phyloP scores from a whole-genome alignment of 2,797 vertebrate genomes.

The Macropus fuliginosus region DNA sequence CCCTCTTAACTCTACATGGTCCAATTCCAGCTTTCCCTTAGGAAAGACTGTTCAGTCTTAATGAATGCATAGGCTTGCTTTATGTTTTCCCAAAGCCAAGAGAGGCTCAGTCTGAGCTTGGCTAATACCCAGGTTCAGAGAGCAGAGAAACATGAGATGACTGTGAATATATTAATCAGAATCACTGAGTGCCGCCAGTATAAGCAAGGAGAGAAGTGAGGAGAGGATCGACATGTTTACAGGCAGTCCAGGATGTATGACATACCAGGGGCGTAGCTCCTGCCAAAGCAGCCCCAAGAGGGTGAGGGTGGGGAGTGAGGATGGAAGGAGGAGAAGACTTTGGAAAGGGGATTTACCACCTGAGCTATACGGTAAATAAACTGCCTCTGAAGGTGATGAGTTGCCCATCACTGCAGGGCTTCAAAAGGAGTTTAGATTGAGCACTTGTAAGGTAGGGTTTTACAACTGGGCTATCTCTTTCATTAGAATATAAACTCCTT shows the following conservation, averaged over 20 bases:
- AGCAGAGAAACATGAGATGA: conserved; percentile 79
- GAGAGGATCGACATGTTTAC: conserved; percentile 26
- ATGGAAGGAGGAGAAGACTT: conserved; percentile 21
- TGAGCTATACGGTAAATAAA: neutral
- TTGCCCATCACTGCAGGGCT: neutral
- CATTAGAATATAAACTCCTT: neutral
- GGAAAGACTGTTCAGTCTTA: conserved; percentile 79
- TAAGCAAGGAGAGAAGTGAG: conserved; percentile 65
- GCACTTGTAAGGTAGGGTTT: neutral
- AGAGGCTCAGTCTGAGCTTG: conserved; percentile 75
- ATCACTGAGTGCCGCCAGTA: conserved; percentile 51
- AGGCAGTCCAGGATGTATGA: conserved; percentile 39
- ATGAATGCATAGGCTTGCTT: conserved; percentile 80
- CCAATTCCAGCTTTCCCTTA: conserved; percentile 76
- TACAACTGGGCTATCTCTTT: neutral
- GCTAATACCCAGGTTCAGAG: conserved; percentile 78
- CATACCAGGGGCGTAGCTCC: conserved; percentile 29
- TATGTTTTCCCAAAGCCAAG: conserved; percentile 77
- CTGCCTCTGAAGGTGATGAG: neutral
- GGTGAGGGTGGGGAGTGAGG: conserved; percentile 5
- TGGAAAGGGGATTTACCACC: neutral
- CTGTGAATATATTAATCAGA: conserved; percentile 81
- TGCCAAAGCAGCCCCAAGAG: neutral
- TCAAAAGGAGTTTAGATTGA: neutral
- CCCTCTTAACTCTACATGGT: conserved; percentile 67